A percentile compares a stretch with the other conserved stretches of the same genome.
Conservation (phyloP, 1,140 invertebrate genomes). For the Calosoma granatense region DNA sequence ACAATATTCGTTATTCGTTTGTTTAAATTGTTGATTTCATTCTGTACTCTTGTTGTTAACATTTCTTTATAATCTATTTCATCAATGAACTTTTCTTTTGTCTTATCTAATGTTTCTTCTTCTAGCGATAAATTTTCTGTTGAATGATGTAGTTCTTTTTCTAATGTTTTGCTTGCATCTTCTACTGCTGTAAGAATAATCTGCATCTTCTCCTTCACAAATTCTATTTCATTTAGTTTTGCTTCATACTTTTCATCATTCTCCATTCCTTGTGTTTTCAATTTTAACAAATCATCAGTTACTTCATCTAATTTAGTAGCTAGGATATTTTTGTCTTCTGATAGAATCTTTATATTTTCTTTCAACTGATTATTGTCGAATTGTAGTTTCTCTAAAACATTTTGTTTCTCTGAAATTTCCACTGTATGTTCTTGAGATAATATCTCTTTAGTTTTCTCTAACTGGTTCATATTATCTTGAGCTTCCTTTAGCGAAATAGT, state of each 20-base stretch:
- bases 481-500: not conserved
- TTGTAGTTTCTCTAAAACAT: not conserved
- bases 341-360: constrained; percentile 11
- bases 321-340: constrained; percentile 14
- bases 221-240: not conserved
- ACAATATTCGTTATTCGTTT: not conserved
- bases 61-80: not conserved
- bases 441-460: not conserved
- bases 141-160: not conserved
- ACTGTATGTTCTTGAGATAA: not conserved
- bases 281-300: constrained; percentile 10
- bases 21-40: not conserved
- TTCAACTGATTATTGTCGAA: constrained; percentile 4
- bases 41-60: not conserved
- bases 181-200: not conserved
- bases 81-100: not conserved
- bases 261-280: not conserved
- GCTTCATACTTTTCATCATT: not conserved
- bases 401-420: not conserved
- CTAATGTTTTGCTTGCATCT: not conserved
- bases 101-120: not conserved
- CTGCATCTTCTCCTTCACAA: not conserved
- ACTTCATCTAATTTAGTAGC: constrained; percentile 13
- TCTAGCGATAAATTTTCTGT: not conserved
- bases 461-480: not conserved